Percentiles rank a stretch among this genome's conserved stretches.
These are phyloP conservation scores for Tragopan temminckii DNA, from an alignment of 2,797 vertebrate genomes.

Conservation along the genomic window DNA sequence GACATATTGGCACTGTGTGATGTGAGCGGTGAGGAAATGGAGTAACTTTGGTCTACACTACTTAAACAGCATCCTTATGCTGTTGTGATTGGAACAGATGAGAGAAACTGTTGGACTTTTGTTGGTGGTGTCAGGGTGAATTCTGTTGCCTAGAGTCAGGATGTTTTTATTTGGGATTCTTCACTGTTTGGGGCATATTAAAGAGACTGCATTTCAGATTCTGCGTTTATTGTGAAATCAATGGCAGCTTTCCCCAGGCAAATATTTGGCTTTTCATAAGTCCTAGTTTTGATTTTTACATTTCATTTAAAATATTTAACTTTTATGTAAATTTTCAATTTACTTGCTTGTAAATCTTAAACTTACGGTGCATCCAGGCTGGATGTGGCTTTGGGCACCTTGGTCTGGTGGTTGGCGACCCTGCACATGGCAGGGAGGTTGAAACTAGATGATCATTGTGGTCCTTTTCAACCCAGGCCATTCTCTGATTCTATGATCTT, in stretches of 20 bases:
- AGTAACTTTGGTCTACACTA: fast-evolving
- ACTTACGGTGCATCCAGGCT: neutral
- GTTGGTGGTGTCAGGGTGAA: neutral
- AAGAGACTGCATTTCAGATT: neutral
- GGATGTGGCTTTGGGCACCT: too few relatives aligned
- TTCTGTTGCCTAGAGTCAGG: neutral
- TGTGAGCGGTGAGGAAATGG: neutral
- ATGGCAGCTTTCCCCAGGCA: neutral
- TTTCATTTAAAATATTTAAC: too few relatives aligned
- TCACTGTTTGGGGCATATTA: neutral
- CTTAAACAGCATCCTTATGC: neutral
- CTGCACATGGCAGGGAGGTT: too few relatives aligned
- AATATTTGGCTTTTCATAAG: neutral
- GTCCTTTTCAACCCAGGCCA: too few relatives aligned
- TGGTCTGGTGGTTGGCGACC: too few relatives aligned
- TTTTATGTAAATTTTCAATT: too few relatives aligned
- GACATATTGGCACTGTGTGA: neutral
- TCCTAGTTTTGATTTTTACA: neutral
- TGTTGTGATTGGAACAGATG: neutral
- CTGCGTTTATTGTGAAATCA: neutral
- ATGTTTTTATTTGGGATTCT: neutral
- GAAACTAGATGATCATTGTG: too few relatives aligned
- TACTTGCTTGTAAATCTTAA: neutral
- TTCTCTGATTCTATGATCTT: neutral
- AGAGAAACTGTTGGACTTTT: neutral